Percentiles rank a stretch among this genome's conserved stretches.
These are phyloP conservation scores for Chanos chanos DNA, from an alignment of 2,797 vertebrate genomes.

Conservation along the genomic window DNA sequence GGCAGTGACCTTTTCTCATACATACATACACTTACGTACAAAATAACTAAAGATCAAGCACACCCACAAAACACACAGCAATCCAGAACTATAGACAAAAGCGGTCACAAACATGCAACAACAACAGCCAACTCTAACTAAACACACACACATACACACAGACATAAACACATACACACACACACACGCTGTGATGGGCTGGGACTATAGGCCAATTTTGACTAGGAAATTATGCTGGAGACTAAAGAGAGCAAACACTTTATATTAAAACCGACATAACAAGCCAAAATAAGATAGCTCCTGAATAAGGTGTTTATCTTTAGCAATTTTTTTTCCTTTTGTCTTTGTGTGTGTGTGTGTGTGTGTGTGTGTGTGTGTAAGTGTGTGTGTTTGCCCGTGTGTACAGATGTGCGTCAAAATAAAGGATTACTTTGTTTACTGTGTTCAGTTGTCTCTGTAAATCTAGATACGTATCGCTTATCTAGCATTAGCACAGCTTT, in stretches of 20 bases:
- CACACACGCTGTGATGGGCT: slow-evolving; percentile 27
- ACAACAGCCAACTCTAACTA: neutral
- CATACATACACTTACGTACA: too few species aligned
- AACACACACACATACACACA: slow-evolving; percentile 14
- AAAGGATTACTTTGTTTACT: slow-evolving; percentile 10
- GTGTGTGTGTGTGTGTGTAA: too few species aligned
- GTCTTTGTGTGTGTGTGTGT: too few species aligned
- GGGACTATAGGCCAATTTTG: neutral
- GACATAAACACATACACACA: neutral
- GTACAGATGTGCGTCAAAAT: neutral
- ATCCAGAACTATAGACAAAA: neutral
- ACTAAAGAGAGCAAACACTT: too few species aligned
- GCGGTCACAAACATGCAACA: slow-evolving; percentile 1
- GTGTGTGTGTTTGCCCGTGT: too few species aligned
- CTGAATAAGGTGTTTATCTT: slow-evolving; percentile 3
- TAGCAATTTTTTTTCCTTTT: neutral
- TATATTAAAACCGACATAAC: too few species aligned
- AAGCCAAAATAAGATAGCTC: too few species aligned
- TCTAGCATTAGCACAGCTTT: slow-evolving; percentile 32
- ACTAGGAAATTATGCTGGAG: too few species aligned
- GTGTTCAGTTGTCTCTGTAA: neutral
- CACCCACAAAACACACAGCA: neutral
- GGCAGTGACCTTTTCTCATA: too few species aligned
- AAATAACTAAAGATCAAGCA: neutral
- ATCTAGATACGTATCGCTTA: slow-evolving; percentile 16